Evolutionary conservation across 2,888 invertebrate genomes (phyloP).

Genomic region (Muscina levida): DNA sequence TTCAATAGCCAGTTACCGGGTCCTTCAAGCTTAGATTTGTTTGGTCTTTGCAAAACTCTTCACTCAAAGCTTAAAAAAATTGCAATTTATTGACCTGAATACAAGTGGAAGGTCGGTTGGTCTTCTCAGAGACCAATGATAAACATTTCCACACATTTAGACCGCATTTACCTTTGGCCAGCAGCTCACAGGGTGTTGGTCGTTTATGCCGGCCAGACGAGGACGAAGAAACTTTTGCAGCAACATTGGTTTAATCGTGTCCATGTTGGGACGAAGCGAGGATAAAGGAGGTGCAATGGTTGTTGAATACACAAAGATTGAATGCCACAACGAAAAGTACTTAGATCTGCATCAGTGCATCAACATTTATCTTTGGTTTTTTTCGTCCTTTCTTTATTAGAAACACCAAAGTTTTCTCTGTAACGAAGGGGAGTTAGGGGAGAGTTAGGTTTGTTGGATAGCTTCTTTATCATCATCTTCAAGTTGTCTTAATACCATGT

Average conservation of each 20-base stretch:
- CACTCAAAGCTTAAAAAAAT: conserved; percentile 35
- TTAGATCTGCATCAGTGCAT: conserved; percentile 38
- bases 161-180: conserved; percentile 9
- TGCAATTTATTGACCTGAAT: conserved; percentile 56
- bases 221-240: conserved; percentile 12
- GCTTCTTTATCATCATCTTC: conserved; percentile 13
- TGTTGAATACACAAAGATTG: conserved; percentile 26
- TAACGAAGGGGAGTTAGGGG: no score
- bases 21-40: neutral
- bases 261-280: neutral
- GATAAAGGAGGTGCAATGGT: neutral
- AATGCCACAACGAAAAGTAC: conserved; percentile 28
- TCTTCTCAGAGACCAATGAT: conserved; percentile 47
- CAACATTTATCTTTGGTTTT: conserved; percentile 49
- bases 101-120: conserved; percentile 15
- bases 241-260: conserved; percentile 18
- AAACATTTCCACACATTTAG: conserved; percentile 32
- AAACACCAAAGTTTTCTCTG: conserved; percentile 5
- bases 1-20: no score
- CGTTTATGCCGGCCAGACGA: neutral
- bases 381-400: no score
- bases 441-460: neutral
- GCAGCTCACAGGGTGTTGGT: neutral
- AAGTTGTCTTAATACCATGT: conserved; percentile 9
- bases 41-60: no score